A percentile compares a stretch with the other conserved stretches of the same genome.
Evolutionary conservation across 2,888 invertebrate genomes (phyloP).

Genomic region (Drosophila prolongata): DNA sequence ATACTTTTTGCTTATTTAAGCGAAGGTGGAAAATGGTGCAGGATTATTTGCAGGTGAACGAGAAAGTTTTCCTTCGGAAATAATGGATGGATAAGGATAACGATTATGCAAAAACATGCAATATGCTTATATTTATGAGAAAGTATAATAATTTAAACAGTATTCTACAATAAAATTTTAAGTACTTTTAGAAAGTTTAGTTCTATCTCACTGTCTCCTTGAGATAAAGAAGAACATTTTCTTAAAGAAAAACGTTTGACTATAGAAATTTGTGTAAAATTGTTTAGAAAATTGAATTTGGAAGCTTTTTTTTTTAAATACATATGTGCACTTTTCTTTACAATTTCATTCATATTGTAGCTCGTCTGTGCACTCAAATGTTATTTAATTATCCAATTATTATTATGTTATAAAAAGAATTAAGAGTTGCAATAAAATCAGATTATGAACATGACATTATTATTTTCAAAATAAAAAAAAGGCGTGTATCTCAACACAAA

Average conservation of each 20-base stretch:
- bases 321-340: too few species aligned
- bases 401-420: background rate
- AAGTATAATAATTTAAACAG: background rate
- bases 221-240: background rate
- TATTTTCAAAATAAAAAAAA: background rate
- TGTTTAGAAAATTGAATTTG: too few species aligned
- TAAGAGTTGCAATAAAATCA: background rate
- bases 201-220: background rate
- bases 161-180: background rate
- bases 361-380: too few species aligned
- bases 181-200: background rate
- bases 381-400: too few species aligned
- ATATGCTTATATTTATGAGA: background rate
- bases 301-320: too few species aligned
- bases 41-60: conserved; percentile 14
- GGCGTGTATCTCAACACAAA: background rate
- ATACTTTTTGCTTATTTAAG: conserved; percentile 27
- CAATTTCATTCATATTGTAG: too few species aligned
- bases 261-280: too few species aligned
- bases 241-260: too few species aligned
- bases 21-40: conserved; percentile 35
- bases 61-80: conserved; percentile 27
- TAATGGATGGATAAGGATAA: conserved; percentile 14
- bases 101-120: conserved; percentile 10
- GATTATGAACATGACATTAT: background rate